phyloP scores from a whole-genome alignment of 2,113 vertebrate genomes.

The Tichodroma muraria region DNA sequence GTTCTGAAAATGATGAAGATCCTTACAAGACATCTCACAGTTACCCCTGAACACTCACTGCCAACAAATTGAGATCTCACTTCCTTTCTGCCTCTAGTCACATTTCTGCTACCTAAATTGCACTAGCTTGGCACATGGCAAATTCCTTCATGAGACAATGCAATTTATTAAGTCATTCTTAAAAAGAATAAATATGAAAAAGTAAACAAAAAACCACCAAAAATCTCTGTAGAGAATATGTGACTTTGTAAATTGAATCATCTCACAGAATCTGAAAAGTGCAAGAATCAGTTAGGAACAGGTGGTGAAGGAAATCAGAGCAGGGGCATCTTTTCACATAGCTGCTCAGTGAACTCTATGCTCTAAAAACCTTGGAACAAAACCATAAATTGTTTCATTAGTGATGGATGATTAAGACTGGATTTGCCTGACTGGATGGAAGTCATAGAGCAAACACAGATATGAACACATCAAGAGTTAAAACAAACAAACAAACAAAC shows the following conservation, averaged over 20 bases:
- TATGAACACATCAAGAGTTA: neutral
- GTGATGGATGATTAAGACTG: neutral
- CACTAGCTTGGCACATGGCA: neutral
- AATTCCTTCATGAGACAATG: neutral
- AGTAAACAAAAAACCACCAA: neutral
- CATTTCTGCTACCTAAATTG: neutral
- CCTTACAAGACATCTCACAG: neutral
- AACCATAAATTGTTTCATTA: neutral
- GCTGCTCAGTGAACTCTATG: neutral
- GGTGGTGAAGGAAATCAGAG: neutral
- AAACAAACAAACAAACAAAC: neutral
- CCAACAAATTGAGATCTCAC: neutral
- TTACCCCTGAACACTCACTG: neutral
- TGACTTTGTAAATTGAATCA: neutral
- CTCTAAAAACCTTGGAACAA: neutral
- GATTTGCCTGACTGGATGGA: neutral
- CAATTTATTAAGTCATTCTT: neutral
- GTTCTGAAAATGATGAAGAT: neutral
- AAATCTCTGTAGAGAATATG: neutral
- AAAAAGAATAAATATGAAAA: neutral
- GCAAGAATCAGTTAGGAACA: neutral
- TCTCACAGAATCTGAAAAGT: neutral
- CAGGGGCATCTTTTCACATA: neutral
- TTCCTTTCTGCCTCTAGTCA: neutral
- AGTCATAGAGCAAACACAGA: neutral